Evolutionary conservation across 2,113 vertebrate species (phyloP).

Genomic region (Cinclus cinclus): DNA sequence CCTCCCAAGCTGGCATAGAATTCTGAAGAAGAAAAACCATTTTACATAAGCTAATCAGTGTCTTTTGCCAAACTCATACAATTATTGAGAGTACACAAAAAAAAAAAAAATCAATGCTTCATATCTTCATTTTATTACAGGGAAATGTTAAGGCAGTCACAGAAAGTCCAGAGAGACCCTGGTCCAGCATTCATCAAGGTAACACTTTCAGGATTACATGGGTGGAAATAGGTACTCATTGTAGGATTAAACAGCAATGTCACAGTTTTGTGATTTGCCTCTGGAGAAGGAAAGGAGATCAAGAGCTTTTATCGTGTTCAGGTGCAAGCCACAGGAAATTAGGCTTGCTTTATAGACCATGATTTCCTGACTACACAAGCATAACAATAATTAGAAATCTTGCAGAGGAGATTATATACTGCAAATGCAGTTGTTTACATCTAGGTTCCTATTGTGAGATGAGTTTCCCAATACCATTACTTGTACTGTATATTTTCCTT

Average conservation of each 20-base stretch:
- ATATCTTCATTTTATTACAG: conserved; percentile 21
- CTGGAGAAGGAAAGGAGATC: conserved; percentile 60
- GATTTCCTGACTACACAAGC: conserved; percentile 63
- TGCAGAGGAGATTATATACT: conserved; percentile 45
- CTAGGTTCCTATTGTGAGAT: conserved; percentile 5
- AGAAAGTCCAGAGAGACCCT: conserved; percentile 3
- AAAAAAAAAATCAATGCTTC: neutral
- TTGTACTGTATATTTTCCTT: neutral
- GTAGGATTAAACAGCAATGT: conserved; percentile 38
- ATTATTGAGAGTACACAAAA: neutral
- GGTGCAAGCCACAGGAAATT: conserved; percentile 66
- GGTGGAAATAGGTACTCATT: conserved; percentile 2
- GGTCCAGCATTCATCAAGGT: conserved; percentile 31
- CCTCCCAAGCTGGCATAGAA: neutral
- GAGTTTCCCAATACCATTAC: neutral
- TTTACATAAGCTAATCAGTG: conserved; percentile 9
- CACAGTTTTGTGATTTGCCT: conserved; percentile 56
- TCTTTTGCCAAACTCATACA: neutral
- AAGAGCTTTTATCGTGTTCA: conserved; percentile 67
- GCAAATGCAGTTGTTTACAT: conserved; percentile 43
- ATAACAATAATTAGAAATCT: conserved; percentile 67
- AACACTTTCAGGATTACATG: conserved; percentile 15
- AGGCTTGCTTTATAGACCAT: conserved; percentile 64
- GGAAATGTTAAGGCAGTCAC: neutral
- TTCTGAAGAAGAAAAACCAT: neutral